Evolutionary conservation across 2,113 vertebrate genomes (phyloP), one percentile per base, ranked within the genome.

Genomic region (Poicephalus gulielmi): DNA sequence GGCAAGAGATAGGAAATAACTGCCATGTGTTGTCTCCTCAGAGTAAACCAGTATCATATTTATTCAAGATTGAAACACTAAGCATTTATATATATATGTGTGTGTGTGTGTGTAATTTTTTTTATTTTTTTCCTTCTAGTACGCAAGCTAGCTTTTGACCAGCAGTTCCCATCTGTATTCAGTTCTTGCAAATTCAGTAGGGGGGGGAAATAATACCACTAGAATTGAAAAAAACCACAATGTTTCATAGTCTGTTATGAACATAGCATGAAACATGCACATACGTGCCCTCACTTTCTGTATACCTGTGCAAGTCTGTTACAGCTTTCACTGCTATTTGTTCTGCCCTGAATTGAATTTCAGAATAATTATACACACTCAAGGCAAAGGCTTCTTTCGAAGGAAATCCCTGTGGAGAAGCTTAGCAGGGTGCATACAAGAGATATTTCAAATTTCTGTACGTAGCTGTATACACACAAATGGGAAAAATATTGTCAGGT

Each of bases 401-500:
- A 86, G 57, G 27, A 97, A 92, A 79, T 70, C 75, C 66, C 47
- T 69, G 31, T 50, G 43, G 37, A 62, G 44, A 43, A 11, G 67
- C 31, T 77, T 67, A 84, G 27, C 50, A 67, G 59, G 90, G 39
- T 82, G 63, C 19, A 74, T 78, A 59, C 7, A 47, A 17, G 18
- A 69, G 59, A 15, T 75, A 90, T 88, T 95, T 87, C 52, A 70
- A 71, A 69, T 80, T 53, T 68, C 79, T 82, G 7, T 60, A 22
- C 28, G 30, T 47, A 86, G 82, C 33, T 62, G 49, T 86, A 75
- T 73, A 74, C 74, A 68, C 60, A 70, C 46, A 83, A 92, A 96
- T 83, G 62, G 22, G 77, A 69, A 91, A 92, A 46, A 92, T 75
- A 94, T 69, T 84, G 86, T 63, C 80, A 70, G 85, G 90, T 95